Conservation (phyloP, 2,113 vertebrate species). For the Nibea albiflora region DNA sequence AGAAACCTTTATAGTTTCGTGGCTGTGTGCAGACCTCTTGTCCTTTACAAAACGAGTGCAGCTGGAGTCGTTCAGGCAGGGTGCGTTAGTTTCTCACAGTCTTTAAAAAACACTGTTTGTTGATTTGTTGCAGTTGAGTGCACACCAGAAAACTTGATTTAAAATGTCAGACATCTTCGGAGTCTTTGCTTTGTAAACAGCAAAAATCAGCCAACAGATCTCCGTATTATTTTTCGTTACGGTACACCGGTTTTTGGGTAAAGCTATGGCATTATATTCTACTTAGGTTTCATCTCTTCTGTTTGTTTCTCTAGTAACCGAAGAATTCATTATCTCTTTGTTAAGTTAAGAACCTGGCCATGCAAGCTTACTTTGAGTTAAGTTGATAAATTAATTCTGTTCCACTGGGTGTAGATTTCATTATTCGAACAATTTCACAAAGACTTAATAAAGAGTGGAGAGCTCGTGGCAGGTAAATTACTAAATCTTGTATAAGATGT, state of each 20-base stretch:
- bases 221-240: background rate
- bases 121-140: too few species aligned
- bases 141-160: background rate
- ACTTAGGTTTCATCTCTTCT: background rate
- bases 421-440: constrained; percentile 8
- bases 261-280: background rate
- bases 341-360: background rate
- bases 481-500: background rate
- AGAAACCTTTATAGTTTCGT: background rate
- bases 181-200: background rate
- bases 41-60: background rate
- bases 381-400: background rate
- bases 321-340: background rate
- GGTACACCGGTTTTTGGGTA: background rate
- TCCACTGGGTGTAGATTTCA: constrained; percentile 15
- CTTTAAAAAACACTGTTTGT: background rate
- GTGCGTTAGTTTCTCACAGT: background rate
- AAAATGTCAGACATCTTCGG: background rate
- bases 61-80: background rate
- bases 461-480: background rate
- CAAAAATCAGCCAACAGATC: background rate
- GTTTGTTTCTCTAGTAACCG: background rate
- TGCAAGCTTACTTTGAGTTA: background rate
- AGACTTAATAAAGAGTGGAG: background rate
- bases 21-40: background rate